A percentile compares a stretch with the other conserved stretches of the same genome.
Conservation (phyloP, 2,113 vertebrate genomes). For the Serilophus lunatus region DNA sequence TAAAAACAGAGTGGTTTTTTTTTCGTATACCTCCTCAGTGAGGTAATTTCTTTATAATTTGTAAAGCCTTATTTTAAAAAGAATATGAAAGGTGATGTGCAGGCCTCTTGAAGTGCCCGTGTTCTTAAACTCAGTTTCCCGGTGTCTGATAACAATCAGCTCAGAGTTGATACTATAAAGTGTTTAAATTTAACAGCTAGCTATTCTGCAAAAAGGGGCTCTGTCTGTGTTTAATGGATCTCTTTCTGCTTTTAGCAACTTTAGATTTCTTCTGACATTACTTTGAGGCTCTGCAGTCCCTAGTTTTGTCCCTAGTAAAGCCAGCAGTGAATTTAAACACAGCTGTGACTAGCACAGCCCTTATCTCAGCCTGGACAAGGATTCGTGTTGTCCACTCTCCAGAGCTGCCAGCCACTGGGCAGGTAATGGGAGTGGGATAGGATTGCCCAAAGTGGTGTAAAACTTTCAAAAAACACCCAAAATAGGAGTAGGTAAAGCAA, state of each 20-base stretch:
- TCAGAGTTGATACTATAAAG: background rate
- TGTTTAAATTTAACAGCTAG: background rate
- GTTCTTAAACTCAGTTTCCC: background rate
- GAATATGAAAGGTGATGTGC: background rate
- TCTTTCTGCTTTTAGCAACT: background rate
- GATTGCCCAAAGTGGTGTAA: background rate
- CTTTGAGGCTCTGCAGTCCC: background rate
- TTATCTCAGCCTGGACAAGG: background rate
- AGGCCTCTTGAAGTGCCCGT: background rate
- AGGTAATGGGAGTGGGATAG: rapidly evolving
- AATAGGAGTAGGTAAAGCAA: background rate
- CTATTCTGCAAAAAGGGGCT: background rate
- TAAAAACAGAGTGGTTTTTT: background rate
- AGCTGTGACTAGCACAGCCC: background rate
- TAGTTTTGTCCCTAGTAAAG: background rate
- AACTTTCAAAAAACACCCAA: background rate
- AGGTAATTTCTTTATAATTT: background rate
- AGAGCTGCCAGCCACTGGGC: background rate
- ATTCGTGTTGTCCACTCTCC: rapidly evolving
- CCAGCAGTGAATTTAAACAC: background rate
- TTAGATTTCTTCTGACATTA: background rate
- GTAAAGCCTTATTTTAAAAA: background rate
- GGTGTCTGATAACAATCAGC: background rate
- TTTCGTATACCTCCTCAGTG: background rate
- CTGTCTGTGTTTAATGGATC: background rate